Conservation (phyloP, 2,113 vertebrate genomes). For the Boulengeromyrus knoepffleri region DNA sequence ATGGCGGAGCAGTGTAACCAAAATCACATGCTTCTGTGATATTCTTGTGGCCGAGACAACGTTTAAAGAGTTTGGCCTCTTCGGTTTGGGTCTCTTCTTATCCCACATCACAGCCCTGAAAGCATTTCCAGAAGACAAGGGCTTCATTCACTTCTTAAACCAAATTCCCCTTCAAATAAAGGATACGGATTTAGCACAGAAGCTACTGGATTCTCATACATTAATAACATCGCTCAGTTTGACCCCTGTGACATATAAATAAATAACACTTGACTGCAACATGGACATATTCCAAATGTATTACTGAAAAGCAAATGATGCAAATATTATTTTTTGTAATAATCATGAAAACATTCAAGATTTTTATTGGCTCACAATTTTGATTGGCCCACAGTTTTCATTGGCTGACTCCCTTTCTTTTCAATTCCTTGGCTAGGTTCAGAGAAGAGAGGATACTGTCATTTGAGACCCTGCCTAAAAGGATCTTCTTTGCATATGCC, state of each 20-base stretch:
- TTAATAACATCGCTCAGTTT: not conserved
- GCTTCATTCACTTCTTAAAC: conserved; percentile 34
- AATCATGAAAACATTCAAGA: not conserved
- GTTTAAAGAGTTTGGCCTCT: conserved; percentile 29
- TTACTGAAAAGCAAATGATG: not conserved
- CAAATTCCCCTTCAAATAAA: conserved; percentile 20
- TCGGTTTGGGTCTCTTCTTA: conserved; percentile 35
- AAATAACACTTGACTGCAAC: not conserved
- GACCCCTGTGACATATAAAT: not conserved
- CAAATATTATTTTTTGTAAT: not conserved
- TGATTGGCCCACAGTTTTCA: not conserved
- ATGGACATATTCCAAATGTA: not conserved
- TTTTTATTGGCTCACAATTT: not conserved
- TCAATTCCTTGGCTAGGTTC: not conserved
- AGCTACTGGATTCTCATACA: not conserved
- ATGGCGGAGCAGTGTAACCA: conserved; percentile 37
- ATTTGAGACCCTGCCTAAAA: not conserved
- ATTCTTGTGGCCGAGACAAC: conserved; percentile 45
- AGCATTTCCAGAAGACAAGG: conserved; percentile 23
- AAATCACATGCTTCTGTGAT: conserved; percentile 44
- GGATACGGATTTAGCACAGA: conserved; percentile 25
- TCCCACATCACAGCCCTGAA: conserved; percentile 30
- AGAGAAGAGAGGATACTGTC: not conserved
- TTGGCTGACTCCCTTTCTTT: not conserved
- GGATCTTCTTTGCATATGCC: not conserved